phyloP scores from a whole-genome alignment of 2,888 invertebrate species.

The Geotrupes spiniger region DNA sequence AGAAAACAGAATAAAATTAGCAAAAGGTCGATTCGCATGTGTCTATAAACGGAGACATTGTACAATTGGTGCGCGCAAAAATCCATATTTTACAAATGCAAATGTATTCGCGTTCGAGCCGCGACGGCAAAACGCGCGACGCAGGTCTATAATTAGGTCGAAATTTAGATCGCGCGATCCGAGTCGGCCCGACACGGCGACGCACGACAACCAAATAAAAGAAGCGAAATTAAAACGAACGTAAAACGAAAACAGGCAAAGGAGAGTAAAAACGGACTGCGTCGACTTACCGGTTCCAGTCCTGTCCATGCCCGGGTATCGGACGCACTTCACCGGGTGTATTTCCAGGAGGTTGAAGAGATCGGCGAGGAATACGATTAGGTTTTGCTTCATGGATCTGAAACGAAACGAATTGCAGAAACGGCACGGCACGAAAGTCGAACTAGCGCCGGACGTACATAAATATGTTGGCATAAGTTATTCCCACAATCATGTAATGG shows the following conservation, averaged over 20 bases:
- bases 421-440: no score
- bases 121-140: not conserved
- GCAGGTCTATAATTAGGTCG: not conserved
- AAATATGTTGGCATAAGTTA: conserved; percentile 2
- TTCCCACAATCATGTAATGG: no score
- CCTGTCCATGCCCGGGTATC: conserved; percentile 72
- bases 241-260: not conserved
- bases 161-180: not conserved
- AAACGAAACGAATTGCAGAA: conserved; percentile 47
- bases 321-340: conserved; percentile 84
- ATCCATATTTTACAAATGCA: not conserved
- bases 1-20: conserved; percentile 5
- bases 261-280: conserved; percentile 10
- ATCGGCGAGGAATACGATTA: conserved; percentile 89
- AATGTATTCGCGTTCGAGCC: conserved; percentile 4
- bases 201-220: not conserved
- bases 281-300: conserved; percentile 47
- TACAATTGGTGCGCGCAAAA: not conserved
- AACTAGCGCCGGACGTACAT: no score
- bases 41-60: not conserved
- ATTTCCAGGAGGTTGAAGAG: conserved; percentile 92
- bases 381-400: conserved; percentile 88
- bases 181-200: not conserved
- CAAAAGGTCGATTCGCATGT: conserved; percentile 2
- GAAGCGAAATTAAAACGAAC: not conserved